Conservation (phyloP, 2,888 invertebrate species). For the Bellardia pandia region DNA sequence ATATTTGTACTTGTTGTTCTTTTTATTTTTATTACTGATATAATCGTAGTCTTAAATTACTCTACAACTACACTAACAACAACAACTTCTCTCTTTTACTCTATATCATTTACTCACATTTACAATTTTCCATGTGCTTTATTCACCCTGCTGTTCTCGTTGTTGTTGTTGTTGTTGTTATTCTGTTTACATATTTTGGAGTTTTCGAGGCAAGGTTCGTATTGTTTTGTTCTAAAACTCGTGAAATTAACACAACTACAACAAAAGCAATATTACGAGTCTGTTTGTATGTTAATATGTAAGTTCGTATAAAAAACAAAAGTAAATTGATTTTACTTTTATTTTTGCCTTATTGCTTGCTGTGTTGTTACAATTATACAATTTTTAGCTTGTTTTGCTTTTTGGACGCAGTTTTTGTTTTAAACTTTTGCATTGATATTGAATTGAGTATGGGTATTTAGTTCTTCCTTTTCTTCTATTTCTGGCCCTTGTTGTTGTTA, state of each 20-base stretch:
- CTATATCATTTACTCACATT: not conserved
- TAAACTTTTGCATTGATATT: conserved; percentile 79
- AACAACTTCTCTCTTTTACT: conserved; percentile 20
- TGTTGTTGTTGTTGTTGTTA: conserved; percentile 3
- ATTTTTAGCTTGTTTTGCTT: conserved; percentile 37
- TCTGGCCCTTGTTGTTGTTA: not conserved
- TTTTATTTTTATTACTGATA: conserved; percentile 2
- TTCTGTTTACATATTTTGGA: not conserved
- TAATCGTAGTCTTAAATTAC: conserved; percentile 38
- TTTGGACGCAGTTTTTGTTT: not conserved
- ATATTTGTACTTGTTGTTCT: conserved; percentile 25
- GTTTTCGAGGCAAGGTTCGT: conserved; percentile 36
- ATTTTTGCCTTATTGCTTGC: conserved; percentile 20
- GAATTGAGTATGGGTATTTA: conserved; percentile 75
- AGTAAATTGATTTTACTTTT: conserved; percentile 5
- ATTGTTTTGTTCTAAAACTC: conserved; percentile 48
- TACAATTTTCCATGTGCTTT: conserved; percentile 37
- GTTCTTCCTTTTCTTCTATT: conserved; percentile 35
- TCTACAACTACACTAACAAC: conserved; percentile 14
- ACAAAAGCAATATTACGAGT: too few species aligned
- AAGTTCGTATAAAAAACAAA: not conserved
- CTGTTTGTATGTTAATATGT: not conserved
- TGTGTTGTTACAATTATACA: conserved; percentile 35
- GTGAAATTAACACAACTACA: conserved; percentile 7
- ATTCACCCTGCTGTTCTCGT: too few species aligned